A percentile compares a stretch with the other conserved stretches of the same genome.
Evolutionary conservation across 37 sponge, comb jelly and placozoan species (phyloP).

Genomic region (Beroe ovata): DNA sequence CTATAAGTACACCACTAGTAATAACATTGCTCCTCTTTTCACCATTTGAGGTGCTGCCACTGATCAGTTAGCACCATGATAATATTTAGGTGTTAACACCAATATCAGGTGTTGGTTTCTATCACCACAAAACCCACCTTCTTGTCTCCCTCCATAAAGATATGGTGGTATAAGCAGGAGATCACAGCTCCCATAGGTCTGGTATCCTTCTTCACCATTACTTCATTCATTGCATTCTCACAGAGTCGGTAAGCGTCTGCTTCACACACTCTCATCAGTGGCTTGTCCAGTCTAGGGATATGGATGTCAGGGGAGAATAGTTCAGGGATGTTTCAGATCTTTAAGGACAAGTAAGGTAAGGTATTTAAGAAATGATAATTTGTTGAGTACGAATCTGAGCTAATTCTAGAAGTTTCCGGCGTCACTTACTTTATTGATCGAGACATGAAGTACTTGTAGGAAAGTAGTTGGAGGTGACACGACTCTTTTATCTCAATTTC

Average conservation of each 20-base stretch:
- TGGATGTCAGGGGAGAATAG: too few species aligned
- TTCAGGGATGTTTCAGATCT: too few species aligned
- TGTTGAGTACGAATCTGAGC: too few species aligned
- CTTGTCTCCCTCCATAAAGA: background rate
- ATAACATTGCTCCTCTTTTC: too few species aligned
- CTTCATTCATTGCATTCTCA: slow-evolving; percentile 4
- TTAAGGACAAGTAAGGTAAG: too few species aligned
- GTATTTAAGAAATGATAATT: too few species aligned
- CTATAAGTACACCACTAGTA: too few species aligned
- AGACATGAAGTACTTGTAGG: slow-evolving; percentile 67
- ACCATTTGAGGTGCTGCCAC: too few species aligned
- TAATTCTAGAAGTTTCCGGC: background rate
- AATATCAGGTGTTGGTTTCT: too few species aligned
- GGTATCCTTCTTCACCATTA: background rate
- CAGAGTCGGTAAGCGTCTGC: slow-evolving; percentile 34
- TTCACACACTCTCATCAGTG: slow-evolving; percentile 12
- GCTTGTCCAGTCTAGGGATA: slow-evolving; percentile 56
- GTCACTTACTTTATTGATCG: slow-evolving; percentile 54
- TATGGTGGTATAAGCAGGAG: slow-evolving; percentile 42
- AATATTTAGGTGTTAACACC: too few species aligned
- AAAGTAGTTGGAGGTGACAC: slow-evolving; percentile 41
- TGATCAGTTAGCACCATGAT: too few species aligned
- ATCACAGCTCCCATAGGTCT: slow-evolving; percentile 33
- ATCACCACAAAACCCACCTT: slow-evolving; percentile 23
- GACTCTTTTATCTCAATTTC: background rate